Evolutionary conservation across 2,888 invertebrate genomes (phyloP).

Genomic region (Chouioia cunea): DNA sequence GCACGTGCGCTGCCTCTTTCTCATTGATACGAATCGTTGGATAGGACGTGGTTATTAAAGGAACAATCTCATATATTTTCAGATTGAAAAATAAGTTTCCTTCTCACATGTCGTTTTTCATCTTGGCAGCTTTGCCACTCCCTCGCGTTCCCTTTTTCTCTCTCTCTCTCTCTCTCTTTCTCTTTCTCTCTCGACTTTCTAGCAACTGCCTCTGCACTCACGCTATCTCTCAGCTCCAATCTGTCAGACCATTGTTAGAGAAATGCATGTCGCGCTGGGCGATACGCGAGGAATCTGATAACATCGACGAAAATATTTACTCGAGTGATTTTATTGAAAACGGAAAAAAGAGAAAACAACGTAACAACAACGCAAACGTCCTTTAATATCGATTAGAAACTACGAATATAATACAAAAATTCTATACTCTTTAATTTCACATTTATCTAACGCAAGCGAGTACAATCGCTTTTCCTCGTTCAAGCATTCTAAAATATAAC

Average conservation of each 20-base stretch:
- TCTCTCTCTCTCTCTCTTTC: background rate
- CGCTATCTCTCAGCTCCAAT: background rate
- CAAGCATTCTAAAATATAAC: too few species aligned
- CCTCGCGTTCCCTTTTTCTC: background rate
- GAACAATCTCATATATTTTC: too few species aligned
- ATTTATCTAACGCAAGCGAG: too few species aligned
- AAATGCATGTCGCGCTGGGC: slow-evolving; percentile 22
- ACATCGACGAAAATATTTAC: slow-evolving; percentile 43
- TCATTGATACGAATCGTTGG: slow-evolving; percentile 20
- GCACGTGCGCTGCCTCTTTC: background rate
- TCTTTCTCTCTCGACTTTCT: slow-evolving; percentile 17
- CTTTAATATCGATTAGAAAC: too few species aligned
- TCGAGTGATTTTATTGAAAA: slow-evolving; percentile 38
- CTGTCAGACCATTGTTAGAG: slow-evolving; percentile 35
- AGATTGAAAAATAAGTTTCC: background rate
- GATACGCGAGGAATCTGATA: slow-evolving; percentile 40
- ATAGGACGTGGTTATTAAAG: too few species aligned
- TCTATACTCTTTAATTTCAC: too few species aligned
- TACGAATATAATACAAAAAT: too few species aligned
- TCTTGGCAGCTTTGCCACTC: background rate
- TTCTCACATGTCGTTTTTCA: background rate
- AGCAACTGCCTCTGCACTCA: background rate
- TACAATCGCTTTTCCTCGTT: too few species aligned
- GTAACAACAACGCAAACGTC: too few species aligned
- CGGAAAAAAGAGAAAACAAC: background rate